Evolutionary conservation across 2,113 vertebrate species (phyloP).

Genomic region (Genyomyrus donnyi): DNA sequence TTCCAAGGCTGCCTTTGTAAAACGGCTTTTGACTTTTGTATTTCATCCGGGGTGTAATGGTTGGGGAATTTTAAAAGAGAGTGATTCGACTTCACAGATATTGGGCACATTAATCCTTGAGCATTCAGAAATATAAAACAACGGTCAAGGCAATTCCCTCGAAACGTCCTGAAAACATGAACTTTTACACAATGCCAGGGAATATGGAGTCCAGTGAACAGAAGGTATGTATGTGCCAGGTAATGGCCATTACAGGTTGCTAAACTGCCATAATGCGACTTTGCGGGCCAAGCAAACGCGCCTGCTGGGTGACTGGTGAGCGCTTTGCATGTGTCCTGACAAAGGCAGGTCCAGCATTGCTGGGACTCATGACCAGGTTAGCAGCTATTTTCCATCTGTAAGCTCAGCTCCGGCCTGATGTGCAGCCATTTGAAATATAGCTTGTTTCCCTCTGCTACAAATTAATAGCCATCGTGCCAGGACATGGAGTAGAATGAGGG

Average conservation of each 20-base stretch:
- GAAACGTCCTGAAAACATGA: neutral
- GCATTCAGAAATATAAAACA: slow-evolving; percentile 10
- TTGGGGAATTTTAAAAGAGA: slow-evolving; percentile 17
- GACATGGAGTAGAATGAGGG: slow-evolving; percentile 41
- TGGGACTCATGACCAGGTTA: slow-evolving; percentile 61
- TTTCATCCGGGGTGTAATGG: slow-evolving; percentile 34
- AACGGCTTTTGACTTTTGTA: slow-evolving; percentile 44
- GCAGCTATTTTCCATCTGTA: slow-evolving; percentile 61
- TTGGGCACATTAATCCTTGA: slow-evolving; percentile 10
- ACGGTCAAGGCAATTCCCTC: slow-evolving; percentile 20
- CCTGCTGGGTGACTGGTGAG: neutral
- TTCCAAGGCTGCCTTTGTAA: slow-evolving; percentile 27
- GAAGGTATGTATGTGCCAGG: slow-evolving; percentile 40
- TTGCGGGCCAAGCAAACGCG: neutral
- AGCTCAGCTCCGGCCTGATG: slow-evolving; percentile 56
- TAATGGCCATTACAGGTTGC: slow-evolving; percentile 39
- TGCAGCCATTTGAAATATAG: slow-evolving; percentile 61
- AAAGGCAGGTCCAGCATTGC: slow-evolving; percentile 56
- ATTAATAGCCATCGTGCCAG: slow-evolving; percentile 53
- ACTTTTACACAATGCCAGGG: slow-evolving; percentile 9
- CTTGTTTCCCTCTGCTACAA: slow-evolving; percentile 64
- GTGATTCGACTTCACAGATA: neutral
- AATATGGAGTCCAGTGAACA: slow-evolving; percentile 2
- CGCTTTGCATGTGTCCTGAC: neutral
- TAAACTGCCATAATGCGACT: neutral